phyloP scores from a whole-genome alignment of 2,797 vertebrate species.

The Bovichtus diacanthus region DNA sequence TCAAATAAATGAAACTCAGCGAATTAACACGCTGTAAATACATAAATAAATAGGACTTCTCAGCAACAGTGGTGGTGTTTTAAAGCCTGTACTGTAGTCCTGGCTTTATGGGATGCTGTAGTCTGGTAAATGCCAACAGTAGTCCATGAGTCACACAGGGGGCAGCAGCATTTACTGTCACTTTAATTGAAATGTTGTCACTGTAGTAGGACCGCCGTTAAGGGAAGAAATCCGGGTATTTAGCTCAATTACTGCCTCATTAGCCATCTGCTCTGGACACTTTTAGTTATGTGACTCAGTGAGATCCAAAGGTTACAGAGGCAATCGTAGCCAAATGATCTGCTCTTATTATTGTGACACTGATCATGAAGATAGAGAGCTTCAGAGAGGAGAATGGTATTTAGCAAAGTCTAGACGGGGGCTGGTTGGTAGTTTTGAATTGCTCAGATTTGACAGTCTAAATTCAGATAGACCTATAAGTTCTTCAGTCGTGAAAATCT shows the following conservation, averaged over 20 bases:
- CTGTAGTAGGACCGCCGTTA: constrained; percentile 1
- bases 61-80: constrained; percentile 9
- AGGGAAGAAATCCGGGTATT: constrained; percentile 41
- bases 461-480: not conserved
- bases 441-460: constrained; percentile 3
- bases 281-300: constrained; percentile 27
- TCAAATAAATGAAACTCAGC: constrained; percentile 12
- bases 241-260: constrained; percentile 44
- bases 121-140: constrained; percentile 6
- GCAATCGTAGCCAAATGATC: constrained; percentile 29
- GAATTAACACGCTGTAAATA: constrained; percentile 21
- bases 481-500: not conserved
- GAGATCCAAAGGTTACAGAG: constrained; percentile 26
- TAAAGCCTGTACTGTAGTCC: constrained; percentile 1
- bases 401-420: constrained; percentile 1
- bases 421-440: constrained; percentile 28
- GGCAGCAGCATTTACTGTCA: constrained; percentile 22
- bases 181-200: constrained; percentile 23
- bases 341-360: constrained; percentile 30
- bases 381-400: constrained; percentile 11
- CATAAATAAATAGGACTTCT: constrained; percentile 26
- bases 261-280: constrained; percentile 48
- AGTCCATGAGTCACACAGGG: not conserved
- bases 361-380: constrained; percentile 9
- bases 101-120: constrained; percentile 3